phyloP scores from a whole-genome alignment of 2,888 invertebrate species.

The Limnephilus lunatus region DNA sequence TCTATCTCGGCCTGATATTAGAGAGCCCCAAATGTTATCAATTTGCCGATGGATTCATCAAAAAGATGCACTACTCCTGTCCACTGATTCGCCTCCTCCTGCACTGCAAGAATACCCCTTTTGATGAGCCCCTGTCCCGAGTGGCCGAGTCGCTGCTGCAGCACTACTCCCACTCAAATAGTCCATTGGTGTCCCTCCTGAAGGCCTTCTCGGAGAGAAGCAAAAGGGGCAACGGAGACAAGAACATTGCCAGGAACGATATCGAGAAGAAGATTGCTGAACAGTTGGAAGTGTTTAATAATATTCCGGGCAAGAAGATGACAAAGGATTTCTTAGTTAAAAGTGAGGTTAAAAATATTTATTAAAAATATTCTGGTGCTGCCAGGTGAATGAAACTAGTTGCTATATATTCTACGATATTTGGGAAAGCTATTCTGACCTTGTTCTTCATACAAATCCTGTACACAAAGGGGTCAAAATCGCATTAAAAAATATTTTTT shows the following conservation, averaged over 20 bases:
- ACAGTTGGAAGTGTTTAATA: constrained; percentile 57
- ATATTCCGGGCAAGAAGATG: constrained; percentile 41
- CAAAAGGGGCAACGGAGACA: constrained; percentile 50
- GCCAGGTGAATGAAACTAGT: too few relatives aligned
- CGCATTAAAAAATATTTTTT: too few relatives aligned
- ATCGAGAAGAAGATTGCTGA: constrained; percentile 56
- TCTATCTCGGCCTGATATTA: constrained; percentile 62
- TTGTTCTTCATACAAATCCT: too few relatives aligned
- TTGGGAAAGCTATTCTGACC: too few relatives aligned
- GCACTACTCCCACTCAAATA: constrained; percentile 70
- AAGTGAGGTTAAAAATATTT: constrained; percentile 52
- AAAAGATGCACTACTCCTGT: constrained; percentile 70
- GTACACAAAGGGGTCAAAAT: too few relatives aligned
- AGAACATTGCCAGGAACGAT: constrained; percentile 49
- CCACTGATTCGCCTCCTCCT: constrained; percentile 71
- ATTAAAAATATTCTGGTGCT: not conserved
- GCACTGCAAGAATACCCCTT: constrained; percentile 64
- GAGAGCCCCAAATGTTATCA: constrained; percentile 62
- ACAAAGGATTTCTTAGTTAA: constrained; percentile 62
- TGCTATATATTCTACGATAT: too few relatives aligned
- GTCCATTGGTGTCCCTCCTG: constrained; percentile 71
- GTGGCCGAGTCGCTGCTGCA: constrained; percentile 70
- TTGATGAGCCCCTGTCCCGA: constrained; percentile 67
- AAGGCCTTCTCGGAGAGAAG: constrained; percentile 67
- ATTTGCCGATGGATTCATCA: constrained; percentile 67